Conservation (phyloP, 2,888 invertebrate genomes). For the Margaritifera margaritifera region DNA sequence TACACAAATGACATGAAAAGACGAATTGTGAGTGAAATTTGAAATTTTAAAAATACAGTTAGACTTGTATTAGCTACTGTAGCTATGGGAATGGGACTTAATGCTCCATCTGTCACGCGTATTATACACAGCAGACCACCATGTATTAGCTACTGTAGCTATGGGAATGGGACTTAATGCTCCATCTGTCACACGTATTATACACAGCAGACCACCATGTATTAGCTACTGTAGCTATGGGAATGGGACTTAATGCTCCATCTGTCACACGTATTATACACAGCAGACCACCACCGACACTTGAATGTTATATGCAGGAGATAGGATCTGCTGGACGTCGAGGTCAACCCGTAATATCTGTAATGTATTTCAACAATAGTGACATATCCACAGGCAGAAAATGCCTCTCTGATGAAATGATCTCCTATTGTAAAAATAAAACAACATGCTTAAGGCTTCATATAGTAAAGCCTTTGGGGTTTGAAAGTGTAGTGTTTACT, state of each 20-base stretch:
- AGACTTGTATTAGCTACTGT: conserved; percentile 29
- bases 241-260: no score
- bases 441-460: conserved; percentile 10
- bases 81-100: conserved; percentile 32
- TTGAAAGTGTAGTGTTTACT: no score
- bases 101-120: conserved; percentile 23
- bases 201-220: conserved; percentile 31
- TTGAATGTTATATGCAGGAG: no score
- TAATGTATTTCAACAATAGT: conserved; percentile 28
- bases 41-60: conserved; percentile 17
- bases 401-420: conserved; percentile 18
- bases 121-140: conserved; percentile 31
- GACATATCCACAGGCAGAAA: conserved; percentile 23
- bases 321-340: conserved; percentile 25
- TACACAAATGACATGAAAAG: conserved; percentile 30
- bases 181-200: no score
- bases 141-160: no score
- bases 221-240: no score
- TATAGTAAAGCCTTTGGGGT: conserved; percentile 5
- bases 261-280: no score
- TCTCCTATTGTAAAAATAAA: background rate
- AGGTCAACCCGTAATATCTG: conserved; percentile 21
- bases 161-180: no score
- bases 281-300: background rate
- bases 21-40: conserved; percentile 21